Evolutionary conservation across 2,888 invertebrate genomes (phyloP).

Genomic region (Scelioninae gen. 2): DNA sequence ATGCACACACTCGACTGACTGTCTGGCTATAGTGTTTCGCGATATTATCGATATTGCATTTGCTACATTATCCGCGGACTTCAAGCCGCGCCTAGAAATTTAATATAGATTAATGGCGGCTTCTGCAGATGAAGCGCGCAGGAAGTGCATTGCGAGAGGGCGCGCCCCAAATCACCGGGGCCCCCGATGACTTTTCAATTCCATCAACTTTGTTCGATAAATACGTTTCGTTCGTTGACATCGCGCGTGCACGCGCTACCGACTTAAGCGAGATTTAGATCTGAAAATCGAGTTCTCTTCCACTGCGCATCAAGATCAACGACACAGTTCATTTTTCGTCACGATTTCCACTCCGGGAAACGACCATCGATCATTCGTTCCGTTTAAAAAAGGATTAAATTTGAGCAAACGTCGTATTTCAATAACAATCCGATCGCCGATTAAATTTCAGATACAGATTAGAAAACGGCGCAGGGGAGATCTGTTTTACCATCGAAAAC

Average conservation of each 20-base stretch:
- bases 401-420: no score
- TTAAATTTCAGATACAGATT: no score
- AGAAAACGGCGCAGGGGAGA: no score
- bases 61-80: conserved; percentile 17
- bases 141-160: conserved; percentile 56
- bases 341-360: background rate
- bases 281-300: conserved; percentile 41
- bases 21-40: background rate
- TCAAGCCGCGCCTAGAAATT: conserved; percentile 59
- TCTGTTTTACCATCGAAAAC: no score
- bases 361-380: no score
- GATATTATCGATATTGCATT: conserved; percentile 2
- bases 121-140: conserved; percentile 41
- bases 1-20: background rate
- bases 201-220: background rate
- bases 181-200: conserved; percentile 19
- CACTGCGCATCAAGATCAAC: conserved; percentile 51
- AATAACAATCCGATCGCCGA: no score
- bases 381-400: no score
- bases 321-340: conserved; percentile 23
- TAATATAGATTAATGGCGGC: conserved; percentile 59
- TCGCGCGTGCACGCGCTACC: conserved; percentile 5
- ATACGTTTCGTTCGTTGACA: conserved; percentile 23
- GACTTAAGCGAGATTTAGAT: conserved; percentile 16
- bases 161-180: conserved; percentile 33